Evolutionary conservation across 2,888 invertebrate genomes (phyloP).

Genomic region (Tanypteryx hageni): DNA sequence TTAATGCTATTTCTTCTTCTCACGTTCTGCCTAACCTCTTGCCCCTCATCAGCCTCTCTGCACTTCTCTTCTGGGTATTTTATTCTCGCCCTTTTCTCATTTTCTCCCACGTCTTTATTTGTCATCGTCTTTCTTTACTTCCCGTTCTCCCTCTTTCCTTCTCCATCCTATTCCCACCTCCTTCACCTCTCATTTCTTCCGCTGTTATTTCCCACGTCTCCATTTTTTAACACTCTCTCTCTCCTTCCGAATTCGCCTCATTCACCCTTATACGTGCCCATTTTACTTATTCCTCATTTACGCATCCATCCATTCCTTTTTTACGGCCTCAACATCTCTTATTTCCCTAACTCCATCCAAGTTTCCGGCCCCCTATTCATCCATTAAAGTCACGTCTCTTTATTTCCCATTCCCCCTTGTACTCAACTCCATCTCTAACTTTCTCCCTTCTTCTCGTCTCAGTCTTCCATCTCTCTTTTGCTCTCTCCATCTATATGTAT

Average conservation of each 20-base stretch:
- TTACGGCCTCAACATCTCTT: background rate
- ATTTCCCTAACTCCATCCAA: background rate
- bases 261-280: conserved; percentile 8
- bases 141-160: background rate
- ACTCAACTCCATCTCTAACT: background rate
- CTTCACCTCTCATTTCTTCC: background rate
- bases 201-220: background rate
- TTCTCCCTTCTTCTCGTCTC: conserved; percentile 15
- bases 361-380: conserved; percentile 51
- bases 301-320: conserved; percentile 10
- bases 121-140: background rate
- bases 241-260: background rate
- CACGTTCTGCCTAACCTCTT: too few relatives aligned
- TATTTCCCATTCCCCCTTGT: background rate
- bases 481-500: background rate
- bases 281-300: background rate
- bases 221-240: background rate
- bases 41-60: too few relatives aligned
- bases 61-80: too few relatives aligned
- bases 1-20: too few relatives aligned
- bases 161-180: background rate
- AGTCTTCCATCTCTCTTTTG: background rate
- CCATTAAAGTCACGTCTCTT: conserved; percentile 61
- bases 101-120: background rate
- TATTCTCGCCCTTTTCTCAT: background rate